A percentile compares a stretch with the other conserved stretches of the same genome.
These are phyloP conservation scores for Chlorocebus sabaeus DNA, from an alignment of 2,113 vertebrate genomes.

Conservation along the genomic window DNA sequence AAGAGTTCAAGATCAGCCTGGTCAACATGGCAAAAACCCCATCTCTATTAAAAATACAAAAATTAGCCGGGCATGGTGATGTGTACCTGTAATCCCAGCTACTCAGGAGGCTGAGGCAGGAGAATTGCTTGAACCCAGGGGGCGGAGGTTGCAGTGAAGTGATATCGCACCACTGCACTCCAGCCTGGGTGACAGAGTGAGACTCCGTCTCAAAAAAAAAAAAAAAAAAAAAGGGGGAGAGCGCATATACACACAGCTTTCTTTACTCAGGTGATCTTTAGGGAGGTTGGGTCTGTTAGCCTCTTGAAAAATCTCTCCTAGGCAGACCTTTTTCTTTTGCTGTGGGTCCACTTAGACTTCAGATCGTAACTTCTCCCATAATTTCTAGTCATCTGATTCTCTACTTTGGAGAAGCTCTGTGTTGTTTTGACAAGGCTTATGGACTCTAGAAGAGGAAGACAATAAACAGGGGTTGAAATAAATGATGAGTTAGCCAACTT, in stretches of 20 bases:
- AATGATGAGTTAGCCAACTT: background rate
- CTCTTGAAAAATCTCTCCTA: background rate
- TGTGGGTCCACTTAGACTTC: background rate
- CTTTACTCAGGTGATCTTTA: background rate
- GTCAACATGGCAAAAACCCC: background rate
- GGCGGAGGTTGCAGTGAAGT: background rate
- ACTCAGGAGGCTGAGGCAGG: background rate
- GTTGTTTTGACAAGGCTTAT: background rate
- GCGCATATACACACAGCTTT: background rate
- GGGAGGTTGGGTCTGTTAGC: background rate
- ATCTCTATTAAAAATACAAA: background rate
- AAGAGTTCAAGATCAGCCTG: background rate
- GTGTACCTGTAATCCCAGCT: background rate
- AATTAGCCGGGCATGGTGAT: background rate
- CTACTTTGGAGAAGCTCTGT: background rate
- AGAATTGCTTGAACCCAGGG: background rate
- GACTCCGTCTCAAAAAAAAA: background rate
- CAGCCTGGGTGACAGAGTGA: background rate
- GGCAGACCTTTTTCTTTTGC: background rate
- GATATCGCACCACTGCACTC: background rate
- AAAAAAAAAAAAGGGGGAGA: background rate
- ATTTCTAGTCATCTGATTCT: background rate
- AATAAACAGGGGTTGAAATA: background rate
- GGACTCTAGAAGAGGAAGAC: background rate
- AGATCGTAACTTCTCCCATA: background rate